These are phyloP conservation scores for Tauraco hartlaubi DNA, from an alignment of 2,797 vertebrate species.

Conservation along the genomic window DNA sequence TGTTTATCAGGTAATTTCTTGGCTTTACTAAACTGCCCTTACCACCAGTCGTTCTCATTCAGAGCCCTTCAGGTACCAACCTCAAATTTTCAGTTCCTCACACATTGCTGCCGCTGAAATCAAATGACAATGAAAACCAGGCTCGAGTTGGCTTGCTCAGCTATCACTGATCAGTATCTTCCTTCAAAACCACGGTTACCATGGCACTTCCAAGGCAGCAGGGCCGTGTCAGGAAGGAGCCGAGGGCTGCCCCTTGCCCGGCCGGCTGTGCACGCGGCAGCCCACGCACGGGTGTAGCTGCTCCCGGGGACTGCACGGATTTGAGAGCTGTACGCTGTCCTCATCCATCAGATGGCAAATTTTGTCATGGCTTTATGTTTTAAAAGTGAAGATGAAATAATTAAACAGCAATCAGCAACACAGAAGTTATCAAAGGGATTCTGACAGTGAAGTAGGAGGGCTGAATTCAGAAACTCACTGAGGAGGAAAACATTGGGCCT, in stretches of 20 bases:
- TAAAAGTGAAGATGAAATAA: not conserved
- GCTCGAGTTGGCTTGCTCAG: not conserved
- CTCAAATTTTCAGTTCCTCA: not conserved
- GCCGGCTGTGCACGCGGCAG: not conserved
- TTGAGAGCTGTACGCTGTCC: accelerated
- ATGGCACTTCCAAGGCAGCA: not conserved
- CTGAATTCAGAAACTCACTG: not conserved
- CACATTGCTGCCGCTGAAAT: not conserved
- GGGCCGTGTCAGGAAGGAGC: accelerated
- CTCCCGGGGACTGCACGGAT: accelerated
- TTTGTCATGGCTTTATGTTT: accelerated
- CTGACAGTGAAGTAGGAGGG: not conserved
- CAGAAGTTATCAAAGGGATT: not conserved
- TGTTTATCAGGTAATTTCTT: not conserved
- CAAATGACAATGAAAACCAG: accelerated
- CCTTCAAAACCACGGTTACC: not conserved
- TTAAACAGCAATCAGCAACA: accelerated
- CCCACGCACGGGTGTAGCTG: accelerated
- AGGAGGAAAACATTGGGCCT: not conserved
- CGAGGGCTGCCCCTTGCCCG: accelerated
- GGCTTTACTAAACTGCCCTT: not conserved
- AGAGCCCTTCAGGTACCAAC: not conserved
- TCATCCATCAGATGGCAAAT: too few relatives aligned
- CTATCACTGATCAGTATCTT: not conserved
- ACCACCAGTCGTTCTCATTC: not conserved